A percentile compares a stretch with the other conserved stretches of the same genome.
These are phyloP conservation scores for Cyclophora albipunctata DNA, from an alignment of 2,888 invertebrate species.

Conservation along the genomic window DNA sequence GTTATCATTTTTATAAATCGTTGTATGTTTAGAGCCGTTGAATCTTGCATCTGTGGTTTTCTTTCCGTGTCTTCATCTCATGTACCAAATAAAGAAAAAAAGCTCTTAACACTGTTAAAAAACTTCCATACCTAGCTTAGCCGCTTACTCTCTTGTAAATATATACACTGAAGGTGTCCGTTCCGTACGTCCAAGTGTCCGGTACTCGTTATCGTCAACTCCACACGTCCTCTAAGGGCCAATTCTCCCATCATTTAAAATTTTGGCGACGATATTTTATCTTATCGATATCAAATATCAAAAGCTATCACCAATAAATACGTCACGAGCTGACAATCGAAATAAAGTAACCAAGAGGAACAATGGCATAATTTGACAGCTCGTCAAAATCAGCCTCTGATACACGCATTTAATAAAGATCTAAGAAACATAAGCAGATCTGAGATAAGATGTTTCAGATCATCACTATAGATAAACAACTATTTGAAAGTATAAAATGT, in stretches of 20 bases:
- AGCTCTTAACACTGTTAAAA: too few relatives aligned
- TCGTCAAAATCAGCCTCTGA: slow-evolving; percentile 42
- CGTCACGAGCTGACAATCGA: slow-evolving; percentile 50
- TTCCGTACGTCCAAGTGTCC: too few relatives aligned
- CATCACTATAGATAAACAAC: slow-evolving; percentile 67
- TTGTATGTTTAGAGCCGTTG: too few relatives aligned
- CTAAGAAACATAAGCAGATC: slow-evolving; percentile 67
- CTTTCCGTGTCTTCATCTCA: too few relatives aligned
- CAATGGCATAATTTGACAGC: slow-evolving; percentile 65
- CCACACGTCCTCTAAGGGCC: slow-evolving; percentile 10
- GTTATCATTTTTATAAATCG: too few relatives aligned
- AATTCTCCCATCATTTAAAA: slow-evolving; percentile 22
- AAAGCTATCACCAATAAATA: slow-evolving; percentile 59
- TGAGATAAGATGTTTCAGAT: slow-evolving; percentile 65
- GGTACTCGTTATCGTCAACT: too few relatives aligned
- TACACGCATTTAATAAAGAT: slow-evolving; percentile 69
- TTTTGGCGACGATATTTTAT: slow-evolving; percentile 44
- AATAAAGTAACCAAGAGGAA: slow-evolving; percentile 49
- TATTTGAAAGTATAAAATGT: slow-evolving; percentile 76
- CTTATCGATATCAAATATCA: slow-evolving; percentile 53
- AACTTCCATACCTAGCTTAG: too few relatives aligned
- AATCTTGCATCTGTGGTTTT: too few relatives aligned
- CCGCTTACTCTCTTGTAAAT: too few relatives aligned
- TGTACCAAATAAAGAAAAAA: too few relatives aligned
- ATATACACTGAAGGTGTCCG: too few relatives aligned